Conservation (phyloP, 2,797 vertebrate species). For the Babyrousa celebensis region DNA sequence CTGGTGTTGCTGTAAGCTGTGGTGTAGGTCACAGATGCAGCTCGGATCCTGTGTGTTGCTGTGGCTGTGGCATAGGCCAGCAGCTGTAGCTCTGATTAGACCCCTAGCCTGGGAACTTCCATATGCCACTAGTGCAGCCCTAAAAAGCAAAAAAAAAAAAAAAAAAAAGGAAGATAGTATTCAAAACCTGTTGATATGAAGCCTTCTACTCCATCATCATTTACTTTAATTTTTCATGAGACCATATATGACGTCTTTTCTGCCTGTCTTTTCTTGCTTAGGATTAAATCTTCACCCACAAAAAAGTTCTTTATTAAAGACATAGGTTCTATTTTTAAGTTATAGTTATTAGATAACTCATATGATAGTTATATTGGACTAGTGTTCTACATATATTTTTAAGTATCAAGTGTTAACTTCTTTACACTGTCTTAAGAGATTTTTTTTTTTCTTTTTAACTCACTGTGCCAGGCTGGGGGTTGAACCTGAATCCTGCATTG, state of each 20-base stretch:
- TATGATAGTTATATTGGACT: neutral
- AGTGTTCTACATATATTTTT: neutral
- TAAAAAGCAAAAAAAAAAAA: too few relatives aligned
- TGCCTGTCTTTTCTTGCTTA: neutral
- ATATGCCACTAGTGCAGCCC: too few relatives aligned
- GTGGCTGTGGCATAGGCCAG: too few relatives aligned
- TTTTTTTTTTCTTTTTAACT: neutral
- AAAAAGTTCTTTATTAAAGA: neutral
- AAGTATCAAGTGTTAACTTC: neutral
- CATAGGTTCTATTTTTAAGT: neutral
- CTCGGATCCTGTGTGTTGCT: too few relatives aligned
- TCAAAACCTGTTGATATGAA: neutral
- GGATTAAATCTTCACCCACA: neutral
- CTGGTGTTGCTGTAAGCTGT: too few relatives aligned
- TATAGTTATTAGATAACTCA: neutral
- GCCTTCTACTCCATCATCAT: neutral
- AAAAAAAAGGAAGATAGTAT: neutral
- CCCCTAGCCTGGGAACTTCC: too few relatives aligned
- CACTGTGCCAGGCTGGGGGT: too few relatives aligned
- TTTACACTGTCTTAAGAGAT: neutral
- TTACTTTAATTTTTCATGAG: neutral
- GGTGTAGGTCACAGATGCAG: too few relatives aligned
- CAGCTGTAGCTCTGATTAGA: too few relatives aligned
- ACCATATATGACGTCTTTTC: neutral
- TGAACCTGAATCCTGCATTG: too few relatives aligned